phyloP scores from a whole-genome alignment of 2,113 vertebrate species.

The Gorsachius goisagi region DNA sequence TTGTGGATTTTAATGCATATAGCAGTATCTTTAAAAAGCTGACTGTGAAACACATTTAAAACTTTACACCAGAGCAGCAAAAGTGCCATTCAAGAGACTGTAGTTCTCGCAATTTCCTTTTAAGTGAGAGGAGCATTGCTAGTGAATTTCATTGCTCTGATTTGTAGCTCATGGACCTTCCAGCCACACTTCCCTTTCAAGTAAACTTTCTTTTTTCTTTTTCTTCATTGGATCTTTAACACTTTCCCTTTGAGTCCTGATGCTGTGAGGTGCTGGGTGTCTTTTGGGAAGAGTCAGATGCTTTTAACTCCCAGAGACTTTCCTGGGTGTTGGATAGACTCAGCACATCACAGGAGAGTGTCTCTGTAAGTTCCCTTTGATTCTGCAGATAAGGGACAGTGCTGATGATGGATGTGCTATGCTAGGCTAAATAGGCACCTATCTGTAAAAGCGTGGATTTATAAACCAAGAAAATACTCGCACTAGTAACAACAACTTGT shows the following conservation, averaged over 20 bases:
- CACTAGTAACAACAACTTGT: not conserved
- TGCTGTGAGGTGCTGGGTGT: not conserved
- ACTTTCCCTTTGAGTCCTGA: not conserved
- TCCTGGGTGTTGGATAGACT: not conserved
- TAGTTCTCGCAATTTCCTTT: not conserved
- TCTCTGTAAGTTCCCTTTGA: not conserved
- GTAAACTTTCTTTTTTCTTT: constrained; percentile 3
- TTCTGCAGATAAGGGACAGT: not conserved
- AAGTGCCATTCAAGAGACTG: constrained; percentile 27
- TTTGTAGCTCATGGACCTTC: constrained; percentile 18
- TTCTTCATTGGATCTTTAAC: constrained; percentile 26
- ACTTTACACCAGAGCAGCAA: not conserved
- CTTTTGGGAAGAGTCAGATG: not conserved
- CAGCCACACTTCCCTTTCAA: constrained; percentile 46
- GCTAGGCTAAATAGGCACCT: not conserved
- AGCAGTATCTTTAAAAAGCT: constrained; percentile 35
- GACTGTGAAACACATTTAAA: not conserved
- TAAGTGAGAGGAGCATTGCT: not conserved
- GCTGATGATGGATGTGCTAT: not conserved
- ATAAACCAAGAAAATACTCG: not conserved
- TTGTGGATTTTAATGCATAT: constrained; percentile 3
- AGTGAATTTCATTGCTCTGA: constrained; percentile 42
- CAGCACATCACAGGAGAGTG: not conserved
- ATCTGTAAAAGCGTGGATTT: not conserved
- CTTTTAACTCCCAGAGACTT: not conserved